phyloP scores from a whole-genome alignment of 2,113 vertebrate species.

The Galbula dea region DNA sequence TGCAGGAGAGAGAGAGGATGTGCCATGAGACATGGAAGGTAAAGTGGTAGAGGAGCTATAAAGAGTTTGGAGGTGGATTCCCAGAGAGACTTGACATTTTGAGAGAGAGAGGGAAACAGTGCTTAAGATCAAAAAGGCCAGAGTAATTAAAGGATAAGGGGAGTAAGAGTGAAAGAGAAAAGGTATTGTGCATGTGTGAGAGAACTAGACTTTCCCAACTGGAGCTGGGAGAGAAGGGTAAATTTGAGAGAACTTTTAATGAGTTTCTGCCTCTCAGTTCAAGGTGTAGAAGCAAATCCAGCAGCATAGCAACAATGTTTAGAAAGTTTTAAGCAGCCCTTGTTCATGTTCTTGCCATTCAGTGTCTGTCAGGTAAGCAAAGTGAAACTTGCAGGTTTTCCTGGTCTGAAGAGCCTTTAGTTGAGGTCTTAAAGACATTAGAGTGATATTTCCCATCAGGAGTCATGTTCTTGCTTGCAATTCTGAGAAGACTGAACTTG shows the following conservation, averaged over 20 bases:
- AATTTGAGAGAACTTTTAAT: not conserved
- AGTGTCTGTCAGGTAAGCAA: not conserved
- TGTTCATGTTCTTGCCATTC: rapidly evolving
- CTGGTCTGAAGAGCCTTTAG: not conserved
- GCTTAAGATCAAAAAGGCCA: not conserved
- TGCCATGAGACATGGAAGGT: not conserved
- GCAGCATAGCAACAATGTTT: not conserved
- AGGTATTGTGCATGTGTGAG: not conserved
- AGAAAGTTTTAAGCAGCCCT: not conserved
- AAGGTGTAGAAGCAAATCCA: not conserved
- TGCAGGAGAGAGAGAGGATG: not conserved
- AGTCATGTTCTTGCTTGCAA: not conserved
- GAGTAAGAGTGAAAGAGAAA: not conserved
- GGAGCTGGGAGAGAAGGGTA: not conserved
- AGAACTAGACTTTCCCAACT: not conserved
- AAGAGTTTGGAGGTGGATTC: not conserved
- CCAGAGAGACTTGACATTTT: not conserved
- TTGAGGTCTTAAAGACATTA: not conserved
- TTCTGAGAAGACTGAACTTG: not conserved
- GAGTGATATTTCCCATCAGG: not conserved
- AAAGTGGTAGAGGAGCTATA: not conserved
- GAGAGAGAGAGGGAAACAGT: not conserved
- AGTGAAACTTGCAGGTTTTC: not conserved
- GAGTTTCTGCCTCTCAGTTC: not conserved
- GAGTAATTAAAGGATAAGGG: not conserved